Base-by-base conservation (phyloP, 2,888 invertebrate species). In the Cyrtodaria siliqua region DNA sequence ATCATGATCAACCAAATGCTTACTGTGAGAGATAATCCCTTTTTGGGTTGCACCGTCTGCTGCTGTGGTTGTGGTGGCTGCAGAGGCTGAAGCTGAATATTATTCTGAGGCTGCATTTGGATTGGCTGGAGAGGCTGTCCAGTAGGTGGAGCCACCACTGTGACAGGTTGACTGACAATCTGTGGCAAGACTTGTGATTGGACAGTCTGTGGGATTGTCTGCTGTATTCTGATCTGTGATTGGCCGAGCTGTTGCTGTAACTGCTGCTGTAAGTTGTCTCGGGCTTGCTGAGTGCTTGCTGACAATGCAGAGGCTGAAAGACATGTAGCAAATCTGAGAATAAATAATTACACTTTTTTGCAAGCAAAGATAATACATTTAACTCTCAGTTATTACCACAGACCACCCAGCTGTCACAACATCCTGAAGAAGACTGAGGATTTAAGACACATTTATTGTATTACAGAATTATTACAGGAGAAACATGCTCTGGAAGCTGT, bases 11-110 rank as follows among this genome's bases (percentile, higher is more conserved):
- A n/a, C n/a, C n/a, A n/a, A n/a, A n/a, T n/a, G n/a, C 91, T 88
- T 82, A 93, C 93, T 29, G 92, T 93, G 2, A 93, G 86, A 18
- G 92, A 93, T 4, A 93, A 85, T 23, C 90, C 91, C 71, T 91
- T 92, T 71, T 91, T 92, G n/a, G 83, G 82, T 42, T 74, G 82
- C 69, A 81, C 87, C 61, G 76, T 85, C 57, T 78, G 84, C 73
- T 77, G 84, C 52, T 78, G 86, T 24, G 69, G 40, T 75, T 75
- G 49, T n/a, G n/a, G n/a, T 57, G 66, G 86, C 23, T 75, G 49
- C 59, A 68, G 20, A 52, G 66, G 38, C 24, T 52, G 38, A 27
- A 27, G 42, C 27, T 47, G 40, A 44, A 23, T 18, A 52, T 29
- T 52, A 52, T 20, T 52, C 23, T 52, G 52, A 16, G 63, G 59